Evolutionary conservation across 1,140 invertebrate species (phyloP).

Genomic region (Macrosteles quadrilineatus): DNA sequence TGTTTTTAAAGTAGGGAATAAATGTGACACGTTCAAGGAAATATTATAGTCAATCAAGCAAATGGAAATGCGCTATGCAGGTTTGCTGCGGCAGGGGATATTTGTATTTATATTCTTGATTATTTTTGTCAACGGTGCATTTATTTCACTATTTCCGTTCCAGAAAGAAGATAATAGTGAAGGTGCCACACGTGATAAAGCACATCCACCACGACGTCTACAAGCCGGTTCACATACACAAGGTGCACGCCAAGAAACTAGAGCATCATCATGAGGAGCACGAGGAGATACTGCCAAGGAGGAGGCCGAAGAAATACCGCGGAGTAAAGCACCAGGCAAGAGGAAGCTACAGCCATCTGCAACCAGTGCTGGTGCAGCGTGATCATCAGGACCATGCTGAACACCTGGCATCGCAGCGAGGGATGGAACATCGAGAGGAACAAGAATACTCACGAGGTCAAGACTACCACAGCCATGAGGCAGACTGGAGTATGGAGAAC

Average conservation of each 20-base stretch:
- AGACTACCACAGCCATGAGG: neutral
- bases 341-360: constrained; percentile 14
- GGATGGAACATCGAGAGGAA: neutral
- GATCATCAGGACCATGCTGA: neutral
- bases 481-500: neutral
- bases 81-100: too few species aligned
- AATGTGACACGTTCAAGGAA: too few species aligned
- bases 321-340: neutral
- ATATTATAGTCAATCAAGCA: too few species aligned
- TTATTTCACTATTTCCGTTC: too few species aligned
- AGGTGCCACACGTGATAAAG: constrained; percentile 19
- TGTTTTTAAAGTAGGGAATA: too few species aligned
- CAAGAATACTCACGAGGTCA: neutral
- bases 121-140: too few species aligned
- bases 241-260: neutral
- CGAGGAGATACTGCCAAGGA: neutral
- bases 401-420: too few species aligned
- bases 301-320: neutral
- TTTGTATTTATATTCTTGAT: too few species aligned
- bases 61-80: too few species aligned
- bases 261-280: constrained; percentile 6
- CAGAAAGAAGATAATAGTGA: constrained; percentile 18
- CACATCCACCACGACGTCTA: constrained; percentile 16
- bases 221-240: constrained; percentile 14
- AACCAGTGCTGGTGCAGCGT: neutral